Evolutionary conservation across 1,140 invertebrate genomes (phyloP).

Genomic region (Drosophila suzukii): DNA sequence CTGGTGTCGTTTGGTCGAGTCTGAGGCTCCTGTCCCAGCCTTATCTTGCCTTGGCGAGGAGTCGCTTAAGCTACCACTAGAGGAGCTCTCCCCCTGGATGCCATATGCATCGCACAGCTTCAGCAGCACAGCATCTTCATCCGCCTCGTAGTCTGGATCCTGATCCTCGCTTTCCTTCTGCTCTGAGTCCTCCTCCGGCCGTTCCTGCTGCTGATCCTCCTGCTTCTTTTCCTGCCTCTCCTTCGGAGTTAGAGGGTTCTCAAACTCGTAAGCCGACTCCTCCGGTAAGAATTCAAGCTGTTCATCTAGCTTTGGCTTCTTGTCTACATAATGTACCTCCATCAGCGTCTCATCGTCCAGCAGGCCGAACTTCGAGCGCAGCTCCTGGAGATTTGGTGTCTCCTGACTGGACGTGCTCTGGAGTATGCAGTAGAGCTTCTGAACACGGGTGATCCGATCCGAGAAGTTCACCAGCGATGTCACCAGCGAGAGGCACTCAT

Average conservation of each 20-base stretch:
- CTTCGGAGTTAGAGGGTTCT: constrained; percentile 56
- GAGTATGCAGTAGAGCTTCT: constrained; percentile 63
- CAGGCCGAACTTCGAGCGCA: constrained; percentile 50
- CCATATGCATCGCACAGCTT: constrained; percentile 44
- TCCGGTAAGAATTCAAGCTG: constrained; percentile 29
- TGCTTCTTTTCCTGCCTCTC: neutral
- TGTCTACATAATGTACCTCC: constrained; percentile 67
- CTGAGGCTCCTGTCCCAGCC: neutral
- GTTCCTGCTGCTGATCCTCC: neutral
- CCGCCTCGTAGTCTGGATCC: constrained; percentile 5
- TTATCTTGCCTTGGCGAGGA: neutral
- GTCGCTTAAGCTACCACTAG: neutral
- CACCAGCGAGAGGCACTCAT: constrained; percentile 65
- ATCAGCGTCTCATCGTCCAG: constrained; percentile 54
- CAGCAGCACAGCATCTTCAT: constrained; percentile 18
- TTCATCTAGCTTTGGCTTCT: constrained; percentile 56
- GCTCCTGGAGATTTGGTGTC: constrained; percentile 42
- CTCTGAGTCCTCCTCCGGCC: neutral
- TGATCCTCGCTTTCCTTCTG: constrained; percentile 3
- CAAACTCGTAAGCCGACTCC: constrained; percentile 47
- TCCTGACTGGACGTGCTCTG: constrained; percentile 30
- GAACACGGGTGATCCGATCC: constrained; percentile 65
- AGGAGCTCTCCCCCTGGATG: constrained; percentile 11
- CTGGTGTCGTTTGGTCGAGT: constrained; percentile 34
- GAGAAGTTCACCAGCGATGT: constrained; percentile 70